Conservation (phyloP, 1,140 invertebrate species). For the Drosophila eugracilis region DNA sequence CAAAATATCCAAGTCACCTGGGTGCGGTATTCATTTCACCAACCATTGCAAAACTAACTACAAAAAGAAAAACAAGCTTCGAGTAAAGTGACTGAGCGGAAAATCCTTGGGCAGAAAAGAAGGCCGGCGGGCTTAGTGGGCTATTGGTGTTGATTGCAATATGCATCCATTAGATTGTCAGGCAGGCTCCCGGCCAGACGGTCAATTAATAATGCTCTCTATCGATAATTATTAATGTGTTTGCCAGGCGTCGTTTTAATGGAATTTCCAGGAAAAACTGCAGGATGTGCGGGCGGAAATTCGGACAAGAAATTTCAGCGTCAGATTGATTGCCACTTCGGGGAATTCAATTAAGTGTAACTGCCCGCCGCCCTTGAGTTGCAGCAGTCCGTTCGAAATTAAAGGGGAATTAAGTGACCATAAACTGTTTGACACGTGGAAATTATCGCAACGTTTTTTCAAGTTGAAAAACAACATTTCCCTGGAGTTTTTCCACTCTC, state of each 20-base stretch:
- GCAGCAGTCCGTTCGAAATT: not conserved
- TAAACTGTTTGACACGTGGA: slow-evolving; percentile 14
- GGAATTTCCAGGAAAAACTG: slow-evolving; percentile 30
- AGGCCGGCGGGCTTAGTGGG: too few relatives aligned
- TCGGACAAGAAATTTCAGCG: slow-evolving; percentile 24
- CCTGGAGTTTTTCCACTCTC: not conserved
- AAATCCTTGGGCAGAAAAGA: slow-evolving; percentile 2
- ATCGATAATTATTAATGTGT: slow-evolving; percentile 28
- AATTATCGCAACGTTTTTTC: slow-evolving; percentile 6
- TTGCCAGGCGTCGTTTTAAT: slow-evolving; percentile 25
- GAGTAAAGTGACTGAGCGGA: not conserved
- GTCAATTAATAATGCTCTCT: slow-evolving; percentile 14
- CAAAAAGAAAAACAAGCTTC: too few relatives aligned
- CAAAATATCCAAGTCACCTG: slow-evolving; percentile 30
- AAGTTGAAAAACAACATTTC: not conserved
- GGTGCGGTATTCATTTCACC: too few relatives aligned
- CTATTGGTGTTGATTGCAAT: slow-evolving; percentile 22
- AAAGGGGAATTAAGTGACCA: slow-evolving; percentile 30
- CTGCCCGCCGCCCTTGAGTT: slow-evolving; percentile 5
- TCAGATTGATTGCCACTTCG: slow-evolving; percentile 44
- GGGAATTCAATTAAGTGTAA: slow-evolving; percentile 24
- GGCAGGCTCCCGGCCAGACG: slow-evolving; percentile 3
- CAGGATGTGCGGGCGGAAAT: slow-evolving; percentile 41
- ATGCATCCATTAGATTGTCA: slow-evolving; percentile 12
- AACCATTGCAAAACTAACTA: too few relatives aligned